A percentile compares a stretch with the other conserved stretches of the same genome.
Evolutionary conservation across 2,113 vertebrate genomes (phyloP).

Genomic region (Ameiurus melas): DNA sequence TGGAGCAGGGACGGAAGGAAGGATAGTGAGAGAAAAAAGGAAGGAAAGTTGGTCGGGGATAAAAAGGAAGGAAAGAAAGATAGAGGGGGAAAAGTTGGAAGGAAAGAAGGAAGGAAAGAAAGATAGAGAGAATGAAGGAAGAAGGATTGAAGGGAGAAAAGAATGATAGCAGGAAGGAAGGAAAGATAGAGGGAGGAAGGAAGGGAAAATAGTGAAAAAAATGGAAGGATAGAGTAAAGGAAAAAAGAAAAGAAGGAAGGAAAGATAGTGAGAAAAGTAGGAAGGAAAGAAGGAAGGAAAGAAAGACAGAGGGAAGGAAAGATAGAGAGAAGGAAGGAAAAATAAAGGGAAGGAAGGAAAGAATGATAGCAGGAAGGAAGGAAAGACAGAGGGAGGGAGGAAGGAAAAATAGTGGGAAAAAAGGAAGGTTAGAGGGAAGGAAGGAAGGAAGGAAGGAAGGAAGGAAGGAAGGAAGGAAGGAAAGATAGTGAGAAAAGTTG

Average conservation of each 20-base stretch:
- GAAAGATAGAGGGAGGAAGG: too few species aligned
- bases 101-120: too few species aligned
- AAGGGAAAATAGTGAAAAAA: neutral
- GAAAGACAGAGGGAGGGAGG: neutral
- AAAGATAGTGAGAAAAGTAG: too few species aligned
- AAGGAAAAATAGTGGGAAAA: neutral
- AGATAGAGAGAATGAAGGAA: neutral
- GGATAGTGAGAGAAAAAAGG: neutral
- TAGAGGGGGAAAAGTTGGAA: neutral
- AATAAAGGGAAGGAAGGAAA: neutral
- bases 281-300: neutral
- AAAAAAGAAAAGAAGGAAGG: neutral
- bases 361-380: neutral
- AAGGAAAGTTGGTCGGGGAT: neutral
- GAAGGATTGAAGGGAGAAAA: neutral
- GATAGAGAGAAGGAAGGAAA: neutral
- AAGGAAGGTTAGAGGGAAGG: too few species aligned
- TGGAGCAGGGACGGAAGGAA: too few species aligned
- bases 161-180: neutral
- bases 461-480: neutral
- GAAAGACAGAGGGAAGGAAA: neutral
- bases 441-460: neutral
- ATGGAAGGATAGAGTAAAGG: neutral
- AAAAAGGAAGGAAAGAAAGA: neutral
- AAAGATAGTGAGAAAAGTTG: rapidly evolving